Evolutionary conservation across 2,797 vertebrate species (phyloP).

Genomic region (Enteromius anoplus): DNA sequence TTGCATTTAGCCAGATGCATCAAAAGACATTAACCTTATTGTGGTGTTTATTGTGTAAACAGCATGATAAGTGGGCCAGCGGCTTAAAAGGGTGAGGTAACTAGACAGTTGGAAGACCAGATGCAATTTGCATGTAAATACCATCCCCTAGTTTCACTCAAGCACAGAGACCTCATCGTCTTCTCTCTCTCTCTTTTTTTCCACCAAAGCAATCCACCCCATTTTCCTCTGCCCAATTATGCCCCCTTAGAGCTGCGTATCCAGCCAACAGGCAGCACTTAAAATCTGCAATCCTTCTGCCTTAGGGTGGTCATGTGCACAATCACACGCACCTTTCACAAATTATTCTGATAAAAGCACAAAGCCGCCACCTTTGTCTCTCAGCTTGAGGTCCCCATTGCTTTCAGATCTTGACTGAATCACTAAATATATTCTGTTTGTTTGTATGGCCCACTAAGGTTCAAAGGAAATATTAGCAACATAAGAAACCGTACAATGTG

Average conservation of each 20-base stretch:
- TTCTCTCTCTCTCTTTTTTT: conserved; percentile 7
- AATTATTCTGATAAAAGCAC: conserved; percentile 14
- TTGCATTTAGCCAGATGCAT: conserved; percentile 58
- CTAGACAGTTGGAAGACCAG: conserved; percentile 68
- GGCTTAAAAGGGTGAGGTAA: conserved; percentile 67
- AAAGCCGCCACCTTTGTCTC: background rate
- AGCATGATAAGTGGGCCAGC: conserved; percentile 70
- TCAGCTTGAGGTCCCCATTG: conserved; percentile 59
- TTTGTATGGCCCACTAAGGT: conserved; percentile 38
- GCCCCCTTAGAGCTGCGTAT: conserved; percentile 63
- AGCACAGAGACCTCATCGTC: conserved; percentile 59
- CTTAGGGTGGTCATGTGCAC: background rate
- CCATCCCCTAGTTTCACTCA: conserved; percentile 65
- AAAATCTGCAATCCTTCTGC: conserved; percentile 50
- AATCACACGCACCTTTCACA: conserved; percentile 2
- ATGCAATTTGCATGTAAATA: conserved; percentile 81
- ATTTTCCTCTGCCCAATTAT: conserved; percentile 66
- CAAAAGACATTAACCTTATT: conserved; percentile 71
- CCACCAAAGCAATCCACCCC: conserved; percentile 21
- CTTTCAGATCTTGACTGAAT: conserved; percentile 46
- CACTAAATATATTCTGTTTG: conserved; percentile 54
- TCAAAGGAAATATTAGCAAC: conserved; percentile 26
- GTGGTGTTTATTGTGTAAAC: conserved; percentile 80
- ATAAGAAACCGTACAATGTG: conserved; percentile 50
- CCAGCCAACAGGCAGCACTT: conserved; percentile 63